A percentile compares a stretch with the other conserved stretches of the same genome.
Conservation (phyloP, 2,797 vertebrate species). For the Rhynchonycteris naso region DNA sequence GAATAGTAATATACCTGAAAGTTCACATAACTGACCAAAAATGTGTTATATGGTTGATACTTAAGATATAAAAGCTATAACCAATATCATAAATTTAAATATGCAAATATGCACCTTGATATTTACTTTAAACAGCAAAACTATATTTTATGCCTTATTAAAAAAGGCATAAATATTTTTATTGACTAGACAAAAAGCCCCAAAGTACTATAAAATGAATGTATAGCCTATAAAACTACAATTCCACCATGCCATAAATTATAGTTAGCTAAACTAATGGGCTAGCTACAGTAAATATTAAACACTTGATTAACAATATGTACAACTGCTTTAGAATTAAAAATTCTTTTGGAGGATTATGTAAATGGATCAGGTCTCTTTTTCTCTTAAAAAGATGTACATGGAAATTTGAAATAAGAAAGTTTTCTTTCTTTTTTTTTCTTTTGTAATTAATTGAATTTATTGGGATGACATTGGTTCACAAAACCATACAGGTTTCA, state of each 20-base stretch:
- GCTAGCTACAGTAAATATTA: slow-evolving; percentile 42
- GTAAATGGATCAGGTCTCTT: background rate
- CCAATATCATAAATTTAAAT: slow-evolving; percentile 34
- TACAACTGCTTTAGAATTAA: background rate
- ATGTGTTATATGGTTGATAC: slow-evolving; percentile 1
- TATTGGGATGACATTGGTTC: no score
- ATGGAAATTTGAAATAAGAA: slow-evolving; percentile 13
- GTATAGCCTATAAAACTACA: slow-evolving; percentile 46
- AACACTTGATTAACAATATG: slow-evolving; percentile 27
- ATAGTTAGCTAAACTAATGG: slow-evolving; percentile 53
- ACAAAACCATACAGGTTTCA: no score
- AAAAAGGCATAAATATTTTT: slow-evolving; percentile 49
- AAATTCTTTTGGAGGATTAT: background rate
- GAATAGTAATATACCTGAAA: background rate
- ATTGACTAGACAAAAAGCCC: slow-evolving; percentile 52
- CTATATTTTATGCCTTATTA: slow-evolving; percentile 37
- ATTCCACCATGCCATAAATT: background rate
- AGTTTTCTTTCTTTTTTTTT: background rate
- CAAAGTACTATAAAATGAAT: slow-evolving; percentile 51
- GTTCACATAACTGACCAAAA: slow-evolving; percentile 16
- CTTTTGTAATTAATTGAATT: no score
- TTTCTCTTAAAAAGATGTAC: background rate
- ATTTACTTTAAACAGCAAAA: slow-evolving; percentile 57
- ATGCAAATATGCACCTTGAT: slow-evolving; percentile 22
- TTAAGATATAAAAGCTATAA: slow-evolving; percentile 35